Percentiles rank a stretch among this genome's conserved stretches.
Conservation (phyloP, 2,797 vertebrate genomes). For the Gila robusta region DNA sequence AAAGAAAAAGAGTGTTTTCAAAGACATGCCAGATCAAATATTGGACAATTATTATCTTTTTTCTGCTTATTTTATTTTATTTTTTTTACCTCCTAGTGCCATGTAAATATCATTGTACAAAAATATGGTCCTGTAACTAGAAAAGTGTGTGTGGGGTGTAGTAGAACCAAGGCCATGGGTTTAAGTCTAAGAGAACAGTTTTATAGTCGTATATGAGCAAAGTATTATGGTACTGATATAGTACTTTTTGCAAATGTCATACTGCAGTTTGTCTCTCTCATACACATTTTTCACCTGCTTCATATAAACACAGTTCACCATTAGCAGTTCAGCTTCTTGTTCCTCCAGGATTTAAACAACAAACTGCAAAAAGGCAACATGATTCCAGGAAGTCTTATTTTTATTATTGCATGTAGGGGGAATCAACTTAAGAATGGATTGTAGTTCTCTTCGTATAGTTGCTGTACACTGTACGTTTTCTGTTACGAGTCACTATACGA, state of each 20-base stretch:
- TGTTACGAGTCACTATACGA: neutral
- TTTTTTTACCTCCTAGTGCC: neutral
- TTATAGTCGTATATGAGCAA: neutral
- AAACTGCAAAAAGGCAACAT: constrained; percentile 5
- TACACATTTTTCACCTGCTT: constrained; percentile 13
- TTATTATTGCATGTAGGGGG: neutral
- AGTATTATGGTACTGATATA: no score
- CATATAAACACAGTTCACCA: constrained; percentile 12
- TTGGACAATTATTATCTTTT: constrained; percentile 59
- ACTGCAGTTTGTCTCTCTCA: neutral
- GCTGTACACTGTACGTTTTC: neutral
- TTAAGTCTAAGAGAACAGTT: neutral
- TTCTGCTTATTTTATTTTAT: constrained; percentile 39
- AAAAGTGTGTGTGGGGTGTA: neutral
- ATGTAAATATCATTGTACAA: neutral
- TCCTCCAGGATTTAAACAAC: neutral
- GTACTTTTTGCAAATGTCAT: neutral
- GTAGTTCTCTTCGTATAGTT: neutral
- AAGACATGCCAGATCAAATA: constrained; percentile 43
- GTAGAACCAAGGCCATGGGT: no score
- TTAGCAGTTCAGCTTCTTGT: constrained; percentile 3
- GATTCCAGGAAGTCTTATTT: neutral
- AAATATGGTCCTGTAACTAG: neutral
- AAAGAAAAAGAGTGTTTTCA: neutral
- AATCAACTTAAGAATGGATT: neutral